Base-by-base conservation (phyloP, 1,140 invertebrate genomes). In the Neodiprion virginianus region DNA sequence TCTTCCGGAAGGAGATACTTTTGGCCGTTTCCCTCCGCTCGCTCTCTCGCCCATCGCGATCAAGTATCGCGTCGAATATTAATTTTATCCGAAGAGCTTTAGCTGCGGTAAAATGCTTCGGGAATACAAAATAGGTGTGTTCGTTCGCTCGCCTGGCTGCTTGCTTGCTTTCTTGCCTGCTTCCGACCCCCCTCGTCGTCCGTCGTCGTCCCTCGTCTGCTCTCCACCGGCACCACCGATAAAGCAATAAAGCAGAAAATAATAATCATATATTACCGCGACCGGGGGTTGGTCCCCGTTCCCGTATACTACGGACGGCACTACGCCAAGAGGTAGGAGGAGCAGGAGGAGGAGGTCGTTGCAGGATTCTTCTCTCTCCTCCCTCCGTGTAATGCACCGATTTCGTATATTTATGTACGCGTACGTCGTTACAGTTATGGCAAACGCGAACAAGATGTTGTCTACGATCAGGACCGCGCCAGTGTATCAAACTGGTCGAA, bases 221-320 rank as follows among this genome's bases (percentile, higher is more conserved):
- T 40, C 28, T 40, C 28, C 28, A 40, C 28, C 28, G 28, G 28
- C 53, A 61, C 53, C 53, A 61, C 53, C 53, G 53, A 61, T 61
- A 61, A 61, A 61, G 53, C 53, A 61, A 61, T 61, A 61, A 61
- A 61, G 53, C 53, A 61, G 53, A 61, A 61, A 61, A 61, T 61
- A 61, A 61, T 61, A 61, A 61, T 61, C 53, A 61, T 61, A 61
- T 61, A 61, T 61, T 61, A 61, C n/a, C 4, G 53, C 5, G 11
- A 5, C 11, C 53, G 53, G 8, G 53, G 53, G 53, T 61, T 17
- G 53, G 53, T 12, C n/a, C n/a, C 11, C 8, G 53, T 17, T 17
- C 53, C 28, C 28, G 28, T 17, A 17, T 17, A 61, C 11, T 61
- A 14, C 11, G 17, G 50, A 53, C n/a, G 11, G 11, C 53, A 17